Base-by-base conservation (phyloP, 2,888 invertebrate species). In the Hyppa rectilinea region DNA sequence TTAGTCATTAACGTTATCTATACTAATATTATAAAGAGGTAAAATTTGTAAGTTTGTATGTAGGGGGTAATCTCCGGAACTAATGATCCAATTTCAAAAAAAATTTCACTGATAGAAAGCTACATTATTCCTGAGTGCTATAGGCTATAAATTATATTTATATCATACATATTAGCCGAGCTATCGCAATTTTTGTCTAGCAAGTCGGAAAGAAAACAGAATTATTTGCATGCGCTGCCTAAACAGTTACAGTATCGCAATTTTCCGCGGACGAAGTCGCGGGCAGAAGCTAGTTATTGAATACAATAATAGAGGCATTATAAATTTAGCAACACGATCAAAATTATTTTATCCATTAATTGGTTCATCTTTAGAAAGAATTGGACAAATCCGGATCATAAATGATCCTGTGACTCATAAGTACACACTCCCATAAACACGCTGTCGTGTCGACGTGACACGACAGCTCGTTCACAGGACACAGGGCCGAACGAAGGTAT, bases 361-460 rank as follows among this genome's bases (percentile, higher is more conserved):
- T 34, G 3, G 10, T 53, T 1, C 5, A 52, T n/a, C 1, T n/a
- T 29, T 52, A 6, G 31, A 20, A 68, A 59, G 0, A 20, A 49
- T 56, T 38, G 4, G 3, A 65, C 40, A 49, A 38, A 2, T 14
- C 40, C 6, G 23, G 23, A 60, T 70, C 3, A 3, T 14, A 9
- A 59, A n/a, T 1, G n/a, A 64, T 55, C 29, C 55, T n/a, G 60
- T n/a, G 10, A 26, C 55, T 10, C 26, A n/a, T 23, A 26, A 52
- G 56, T 53, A 55, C 43, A 63, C 38, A 69, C 63, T 70, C 23
- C 40, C 17, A 23, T 47, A 17, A 34, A 62, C 34, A n/a, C n/a
- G n/a, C n/a, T 34, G 60, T 65, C 52, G 56, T 60, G 6, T 43
- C 26, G 20, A 29, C 17, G 53, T 56, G 67, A 69, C 60, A 53